These are phyloP conservation scores for Oxygymnocypris stewartii DNA, from an alignment of 2,113 vertebrate species.

Conservation along the genomic window DNA sequence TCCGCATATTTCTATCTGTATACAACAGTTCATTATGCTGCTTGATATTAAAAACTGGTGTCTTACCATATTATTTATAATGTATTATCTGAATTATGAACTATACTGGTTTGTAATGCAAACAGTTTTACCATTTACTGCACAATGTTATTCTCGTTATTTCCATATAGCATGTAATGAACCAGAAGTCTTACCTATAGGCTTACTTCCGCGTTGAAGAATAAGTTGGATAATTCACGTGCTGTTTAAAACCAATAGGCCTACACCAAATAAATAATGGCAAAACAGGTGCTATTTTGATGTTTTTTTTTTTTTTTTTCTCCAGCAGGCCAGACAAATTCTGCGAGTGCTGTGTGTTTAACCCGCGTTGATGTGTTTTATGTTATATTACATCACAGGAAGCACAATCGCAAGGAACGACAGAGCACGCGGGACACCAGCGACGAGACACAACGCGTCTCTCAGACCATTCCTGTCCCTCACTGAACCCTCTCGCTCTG, in stretches of 20 bases:
- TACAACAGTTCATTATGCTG: too few species aligned
- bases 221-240: background rate
- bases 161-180: too few species aligned
- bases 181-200: too few species aligned
- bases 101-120: too few species aligned
- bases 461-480: conserved; percentile 54
- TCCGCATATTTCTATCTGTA: too few species aligned
- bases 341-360: background rate
- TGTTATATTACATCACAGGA: conserved; percentile 17
- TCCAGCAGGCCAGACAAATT: background rate
- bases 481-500: conserved; percentile 68
- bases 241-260: background rate
- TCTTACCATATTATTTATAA: too few species aligned
- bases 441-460: conserved; percentile 35
- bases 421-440: background rate
- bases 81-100: too few species aligned
- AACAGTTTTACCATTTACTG: too few species aligned
- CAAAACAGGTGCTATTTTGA: background rate
- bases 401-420: background rate
- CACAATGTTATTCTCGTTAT: too few species aligned
- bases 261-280: background rate
- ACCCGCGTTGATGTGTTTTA: background rate
- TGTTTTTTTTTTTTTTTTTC: background rate
- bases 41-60: too few species aligned
- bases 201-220: too few species aligned